Evolutionary conservation across 2,888 invertebrate species (phyloP), one percentile per base, ranked within the genome.

Genomic region (Operophtera brumata): DNA sequence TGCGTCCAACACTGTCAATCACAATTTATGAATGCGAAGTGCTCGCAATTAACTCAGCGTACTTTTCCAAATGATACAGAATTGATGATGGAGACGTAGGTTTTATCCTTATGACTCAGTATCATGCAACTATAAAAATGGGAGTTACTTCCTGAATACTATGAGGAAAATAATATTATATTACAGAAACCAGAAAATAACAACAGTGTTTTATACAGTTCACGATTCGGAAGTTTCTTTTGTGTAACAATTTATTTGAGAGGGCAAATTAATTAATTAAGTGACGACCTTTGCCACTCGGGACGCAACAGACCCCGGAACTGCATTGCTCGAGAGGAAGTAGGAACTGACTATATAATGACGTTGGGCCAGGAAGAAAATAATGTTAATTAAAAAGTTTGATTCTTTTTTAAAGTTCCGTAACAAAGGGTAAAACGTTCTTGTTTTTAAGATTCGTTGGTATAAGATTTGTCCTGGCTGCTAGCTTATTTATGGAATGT

Each of bases 1-100:
- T 28, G 35, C 13, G 64, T 63, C 59, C 62, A 70, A 52, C 51
- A 59, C 67, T 73, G 77, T 76, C 81, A 77, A 75, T 82, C 73
- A 75, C 67, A 77, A 78, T 80, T 71, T 62, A 65, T 61, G 59
- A 61, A 62, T 59, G 60, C 62, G 62, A 64, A 65, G 61, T 64
- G 65, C 43, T 59, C 25, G 50, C 67, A 77, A 80, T 77, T 76
- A 71, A 51, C 52, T 52, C 51, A 54, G 36, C 47, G 70, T 74
- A 73, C 54, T 77, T 77, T 78, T 76, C 69, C 68, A 57, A 61
- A 66, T 55, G 53, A 59, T 59, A 63, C 61, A 64, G 44, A 49
- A 41, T 49, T 45, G 53, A 51, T 52, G 46, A 40, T 43, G 26
- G 20, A 46, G 39, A 35, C 30, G 13, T 54, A 46, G 4, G 20